phyloP scores from a whole-genome alignment of 23 tunicate genomes.

The Ascidia mentula region DNA sequence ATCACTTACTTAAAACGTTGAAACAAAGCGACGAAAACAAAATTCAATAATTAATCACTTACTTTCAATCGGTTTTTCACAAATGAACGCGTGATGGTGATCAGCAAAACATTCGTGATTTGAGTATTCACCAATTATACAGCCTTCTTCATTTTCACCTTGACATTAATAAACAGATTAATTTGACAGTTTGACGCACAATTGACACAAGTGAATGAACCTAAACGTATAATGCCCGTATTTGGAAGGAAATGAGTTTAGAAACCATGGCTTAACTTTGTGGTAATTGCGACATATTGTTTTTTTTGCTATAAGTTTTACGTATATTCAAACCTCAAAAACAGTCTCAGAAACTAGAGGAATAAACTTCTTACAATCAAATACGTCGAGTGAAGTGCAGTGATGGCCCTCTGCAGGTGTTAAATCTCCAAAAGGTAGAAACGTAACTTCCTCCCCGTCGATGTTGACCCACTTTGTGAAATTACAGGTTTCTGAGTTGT shows the following conservation, averaged over 20 bases:
- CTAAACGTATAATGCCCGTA: too few species aligned
- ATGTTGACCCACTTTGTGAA: neutral
- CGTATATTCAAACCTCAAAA: too few species aligned
- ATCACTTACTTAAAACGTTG: neutral
- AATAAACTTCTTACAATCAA: neutral
- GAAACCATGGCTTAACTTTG: too few species aligned
- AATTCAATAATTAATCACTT: neutral
- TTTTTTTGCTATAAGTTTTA: too few species aligned
- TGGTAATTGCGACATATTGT: too few species aligned
- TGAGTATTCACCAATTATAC: neutral
- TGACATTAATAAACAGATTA: too few species aligned
- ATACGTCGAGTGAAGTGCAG: neutral
- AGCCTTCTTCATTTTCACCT: neutral
- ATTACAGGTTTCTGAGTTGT: neutral
- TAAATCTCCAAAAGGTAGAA: neutral
- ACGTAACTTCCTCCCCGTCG: neutral
- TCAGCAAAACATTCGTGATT: neutral
- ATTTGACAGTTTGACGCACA: too few species aligned
- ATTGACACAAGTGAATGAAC: too few species aligned
- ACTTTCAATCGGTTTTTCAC: slow-evolving; percentile 3
- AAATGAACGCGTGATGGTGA: neutral
- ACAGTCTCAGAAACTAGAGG: too few species aligned
- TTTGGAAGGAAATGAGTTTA: too few species aligned
- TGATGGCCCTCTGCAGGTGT: neutral
- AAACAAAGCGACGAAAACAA: neutral